These are phyloP conservation scores for Elachura formosa DNA, from an alignment of 2,113 vertebrate genomes.

Conservation along the genomic window DNA sequence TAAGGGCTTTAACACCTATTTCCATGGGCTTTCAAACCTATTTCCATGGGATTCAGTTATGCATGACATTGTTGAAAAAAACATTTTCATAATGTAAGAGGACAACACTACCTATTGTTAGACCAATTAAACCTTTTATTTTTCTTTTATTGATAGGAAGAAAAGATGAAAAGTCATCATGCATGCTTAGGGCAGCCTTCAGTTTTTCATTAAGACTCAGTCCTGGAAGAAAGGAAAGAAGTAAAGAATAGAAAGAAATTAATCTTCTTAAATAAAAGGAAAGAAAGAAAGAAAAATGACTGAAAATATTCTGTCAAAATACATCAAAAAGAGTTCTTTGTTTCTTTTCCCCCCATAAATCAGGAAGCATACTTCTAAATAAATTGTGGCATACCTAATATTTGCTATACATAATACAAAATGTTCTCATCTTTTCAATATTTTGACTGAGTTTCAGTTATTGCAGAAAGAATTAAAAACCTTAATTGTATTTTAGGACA, in stretches of 20 bases:
- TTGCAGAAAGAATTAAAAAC: background rate
- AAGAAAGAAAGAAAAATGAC: background rate
- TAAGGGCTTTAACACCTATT: background rate
- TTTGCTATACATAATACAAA: background rate
- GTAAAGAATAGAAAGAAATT: background rate
- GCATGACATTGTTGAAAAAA: background rate
- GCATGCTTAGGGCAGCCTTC: background rate
- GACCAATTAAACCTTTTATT: background rate
- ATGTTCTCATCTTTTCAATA: background rate
- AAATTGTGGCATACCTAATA: background rate
- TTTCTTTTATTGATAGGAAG: background rate
- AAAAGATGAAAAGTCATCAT: background rate
- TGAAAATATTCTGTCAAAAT: background rate
- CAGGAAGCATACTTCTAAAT: background rate
- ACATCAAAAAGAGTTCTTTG: accelerated
- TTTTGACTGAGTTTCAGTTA: background rate
- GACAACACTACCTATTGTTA: background rate
- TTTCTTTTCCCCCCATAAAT: background rate
- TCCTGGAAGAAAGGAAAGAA: background rate
- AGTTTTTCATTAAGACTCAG: background rate
- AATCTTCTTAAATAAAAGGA: background rate
- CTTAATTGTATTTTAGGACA: background rate
- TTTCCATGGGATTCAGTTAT: background rate
- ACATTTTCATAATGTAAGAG: background rate
- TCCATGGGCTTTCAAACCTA: background rate